Conservation (phyloP, 2,797 vertebrate genomes). For the Phoeniculus purpureus region DNA sequence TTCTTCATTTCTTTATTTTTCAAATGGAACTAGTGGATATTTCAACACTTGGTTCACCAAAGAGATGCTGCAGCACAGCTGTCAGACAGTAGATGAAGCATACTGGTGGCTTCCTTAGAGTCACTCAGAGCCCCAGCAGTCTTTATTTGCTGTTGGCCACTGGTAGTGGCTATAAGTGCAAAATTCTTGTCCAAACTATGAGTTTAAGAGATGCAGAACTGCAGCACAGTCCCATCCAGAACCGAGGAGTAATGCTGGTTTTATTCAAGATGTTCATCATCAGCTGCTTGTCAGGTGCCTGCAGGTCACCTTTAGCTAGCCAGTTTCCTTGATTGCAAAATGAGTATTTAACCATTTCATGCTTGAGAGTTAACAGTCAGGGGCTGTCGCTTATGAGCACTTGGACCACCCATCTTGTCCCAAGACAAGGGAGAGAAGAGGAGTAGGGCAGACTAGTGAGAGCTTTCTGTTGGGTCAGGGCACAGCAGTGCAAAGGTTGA, state of each 20-base stretch:
- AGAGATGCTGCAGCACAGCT: background rate
- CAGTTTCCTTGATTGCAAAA: background rate
- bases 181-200: background rate
- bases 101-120: no score
- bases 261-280: background rate
- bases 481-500: background rate
- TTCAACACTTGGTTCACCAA: background rate
- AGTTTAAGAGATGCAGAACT: background rate
- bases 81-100: background rate
- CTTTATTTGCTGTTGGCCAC: background rate
- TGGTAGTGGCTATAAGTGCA: background rate
- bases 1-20: background rate
- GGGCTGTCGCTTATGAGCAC: background rate
- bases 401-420: background rate
- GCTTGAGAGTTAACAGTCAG: background rate
- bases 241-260: background rate
- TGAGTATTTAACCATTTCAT: background rate
- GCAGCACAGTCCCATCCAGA: background rate
- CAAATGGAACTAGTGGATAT: background rate
- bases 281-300: background rate
- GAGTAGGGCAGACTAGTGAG: constrained; percentile 25
- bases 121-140: background rate
- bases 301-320: background rate
- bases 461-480: constrained; percentile 34
- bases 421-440: background rate